phyloP scores from a whole-genome alignment of 2,797 vertebrate species.

The Zenarchopterus dispar region DNA sequence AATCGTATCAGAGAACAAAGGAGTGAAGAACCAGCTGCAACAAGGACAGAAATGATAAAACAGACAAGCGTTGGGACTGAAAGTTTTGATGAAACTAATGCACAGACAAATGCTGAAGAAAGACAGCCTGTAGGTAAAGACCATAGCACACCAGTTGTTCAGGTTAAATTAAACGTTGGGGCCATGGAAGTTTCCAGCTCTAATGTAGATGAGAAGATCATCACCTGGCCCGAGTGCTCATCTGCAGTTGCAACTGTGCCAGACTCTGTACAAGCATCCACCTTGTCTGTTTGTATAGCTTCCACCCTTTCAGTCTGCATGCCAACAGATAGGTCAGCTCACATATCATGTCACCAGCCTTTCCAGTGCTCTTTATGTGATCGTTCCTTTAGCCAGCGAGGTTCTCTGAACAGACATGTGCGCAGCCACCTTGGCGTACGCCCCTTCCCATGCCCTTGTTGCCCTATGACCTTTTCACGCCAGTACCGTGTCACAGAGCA shows the following conservation, averaged over 20 bases:
- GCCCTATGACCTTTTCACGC: conserved; percentile 83
- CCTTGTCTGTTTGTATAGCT: conserved; percentile 50
- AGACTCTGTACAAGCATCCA: conserved; percentile 30
- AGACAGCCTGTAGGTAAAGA: conserved; percentile 11
- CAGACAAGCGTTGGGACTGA: neutral
- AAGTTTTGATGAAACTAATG: neutral
- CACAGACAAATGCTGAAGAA: conserved; percentile 3
- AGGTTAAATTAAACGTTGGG: conserved; percentile 3
- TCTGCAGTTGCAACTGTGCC: conserved; percentile 6
- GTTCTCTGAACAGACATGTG: conserved; percentile 82
- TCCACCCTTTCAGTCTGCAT: conserved; percentile 17
- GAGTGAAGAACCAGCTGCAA: conserved; percentile 9
- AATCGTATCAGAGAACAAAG: conserved; percentile 5
- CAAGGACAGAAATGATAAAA: neutral
- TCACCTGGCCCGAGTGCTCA: conserved; percentile 17
- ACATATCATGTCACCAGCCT: conserved; percentile 46
- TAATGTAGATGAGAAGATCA: conserved; percentile 10
- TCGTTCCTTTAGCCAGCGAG: conserved; percentile 80
- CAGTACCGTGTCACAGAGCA: conserved; percentile 84
- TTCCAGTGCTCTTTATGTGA: conserved; percentile 79
- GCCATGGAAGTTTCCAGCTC: neutral
- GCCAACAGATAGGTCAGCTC: conserved; percentile 38
- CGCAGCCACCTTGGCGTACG: conserved; percentile 80
- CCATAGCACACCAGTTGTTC: conserved; percentile 3
- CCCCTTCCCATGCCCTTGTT: conserved; percentile 80